Evolutionary conservation across 2,113 vertebrate species (phyloP).

Genomic region (Budorcas taxicolor): DNA sequence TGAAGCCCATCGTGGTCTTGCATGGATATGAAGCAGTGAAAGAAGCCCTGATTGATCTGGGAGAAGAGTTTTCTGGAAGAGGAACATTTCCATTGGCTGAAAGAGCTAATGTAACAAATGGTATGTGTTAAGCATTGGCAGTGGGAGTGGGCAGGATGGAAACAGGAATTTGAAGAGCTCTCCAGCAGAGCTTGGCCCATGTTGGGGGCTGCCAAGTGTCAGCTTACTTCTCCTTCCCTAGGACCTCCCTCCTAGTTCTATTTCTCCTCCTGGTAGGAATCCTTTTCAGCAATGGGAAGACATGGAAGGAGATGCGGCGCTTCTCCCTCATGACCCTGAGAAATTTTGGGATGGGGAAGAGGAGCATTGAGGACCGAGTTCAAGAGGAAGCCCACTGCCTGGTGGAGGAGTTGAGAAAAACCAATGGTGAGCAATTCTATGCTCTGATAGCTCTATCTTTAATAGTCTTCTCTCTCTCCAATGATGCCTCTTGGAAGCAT

Average conservation of each 20-base stretch:
- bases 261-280: slow-evolving; percentile 8
- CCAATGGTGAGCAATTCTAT: slow-evolving; percentile 64
- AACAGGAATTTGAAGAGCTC: background rate
- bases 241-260: background rate
- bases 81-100: slow-evolving; percentile 14
- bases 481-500: background rate
- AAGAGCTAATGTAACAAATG: slow-evolving; percentile 46
- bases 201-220: fast-evolving
- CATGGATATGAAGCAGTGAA: slow-evolving; percentile 76
- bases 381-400: slow-evolving; percentile 74
- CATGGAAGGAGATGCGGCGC: background rate
- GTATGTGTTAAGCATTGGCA: slow-evolving; percentile 19
- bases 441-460: background rate
- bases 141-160: too few relatives aligned
- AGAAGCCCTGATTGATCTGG: slow-evolving; percentile 77
- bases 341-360: slow-evolving; percentile 79
- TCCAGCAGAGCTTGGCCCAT: background rate
- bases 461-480: background rate
- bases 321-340: slow-evolving; percentile 73
- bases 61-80: slow-evolving; percentile 79
- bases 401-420: slow-evolving; percentile 66
- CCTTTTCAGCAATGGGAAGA: slow-evolving; percentile 61
- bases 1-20: slow-evolving; percentile 71
- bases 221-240: background rate
- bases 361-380: slow-evolving; percentile 71